phyloP scores from a whole-genome alignment of 2,113 vertebrate genomes.

The Paraplagusia blochii region DNA sequence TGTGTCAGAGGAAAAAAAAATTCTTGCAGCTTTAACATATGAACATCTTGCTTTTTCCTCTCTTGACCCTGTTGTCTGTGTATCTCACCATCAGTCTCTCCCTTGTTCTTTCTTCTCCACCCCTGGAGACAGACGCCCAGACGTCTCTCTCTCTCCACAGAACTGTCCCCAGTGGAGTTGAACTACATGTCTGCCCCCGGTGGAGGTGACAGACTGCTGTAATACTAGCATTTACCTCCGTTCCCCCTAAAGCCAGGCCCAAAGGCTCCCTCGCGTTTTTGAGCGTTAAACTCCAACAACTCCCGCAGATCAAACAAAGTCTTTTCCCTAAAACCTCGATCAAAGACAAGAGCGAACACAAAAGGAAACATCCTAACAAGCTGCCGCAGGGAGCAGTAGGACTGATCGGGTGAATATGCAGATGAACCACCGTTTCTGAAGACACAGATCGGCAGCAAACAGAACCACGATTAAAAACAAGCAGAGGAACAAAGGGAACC shows the following conservation, averaged over 20 bases:
- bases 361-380: constrained; percentile 21
- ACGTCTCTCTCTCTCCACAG: constrained; percentile 48
- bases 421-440: background rate
- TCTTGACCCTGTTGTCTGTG: no score
- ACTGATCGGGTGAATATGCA: constrained; percentile 19
- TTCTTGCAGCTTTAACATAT: constrained; percentile 45
- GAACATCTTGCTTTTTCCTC: constrained; percentile 64
- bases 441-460: no score
- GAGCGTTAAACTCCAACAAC: constrained; percentile 35
- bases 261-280: constrained; percentile 21
- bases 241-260: constrained; percentile 44
- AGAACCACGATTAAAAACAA: no score
- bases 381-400: constrained; percentile 24
- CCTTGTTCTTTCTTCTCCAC: constrained; percentile 18
- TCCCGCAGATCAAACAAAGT: constrained; percentile 50
- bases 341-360: constrained; percentile 36
- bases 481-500: no score
- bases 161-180: constrained; percentile 52
- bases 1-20: constrained; percentile 62
- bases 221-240: constrained; percentile 20
- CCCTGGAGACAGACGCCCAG: constrained; percentile 49
- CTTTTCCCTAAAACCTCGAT: constrained; percentile 44
- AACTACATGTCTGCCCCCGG: constrained; percentile 44
- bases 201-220: constrained; percentile 55
- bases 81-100: constrained; percentile 31